Base-by-base conservation (phyloP, 2,888 invertebrate species). In the Melanostoma scalare region DNA sequence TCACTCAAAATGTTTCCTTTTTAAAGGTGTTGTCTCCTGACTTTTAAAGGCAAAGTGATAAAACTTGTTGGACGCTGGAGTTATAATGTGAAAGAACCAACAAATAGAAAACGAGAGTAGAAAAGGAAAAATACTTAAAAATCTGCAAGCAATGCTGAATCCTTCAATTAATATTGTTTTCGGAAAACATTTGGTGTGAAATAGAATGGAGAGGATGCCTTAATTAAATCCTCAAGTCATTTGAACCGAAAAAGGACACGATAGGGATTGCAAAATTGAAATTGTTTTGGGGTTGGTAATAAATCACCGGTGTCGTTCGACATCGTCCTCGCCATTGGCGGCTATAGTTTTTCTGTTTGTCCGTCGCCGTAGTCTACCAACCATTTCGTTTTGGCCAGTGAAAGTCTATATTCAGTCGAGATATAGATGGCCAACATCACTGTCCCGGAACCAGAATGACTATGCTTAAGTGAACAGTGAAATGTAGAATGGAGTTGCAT, bases 251-350 rank as follows among this genome's bases (percentile, higher is more conserved):
- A 50, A 73, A 58, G 69, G 46, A 78, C 74, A 84, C 77, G 78
- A 78, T 78, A 84, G 78, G 82, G 82, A 78, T 78, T 84, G 65
- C 42, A 73, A 84, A 84, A 84, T 84, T 84, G 82, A 84, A 84
- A 84, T 84, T 84, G 82, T 84, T 84, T 84, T 84, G 82, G 82
- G 82, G 63, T 78, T 73, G 82, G 69, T 55, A 78, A 84, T 84
- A 84, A 84, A 84, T 84, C 82, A 84, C 73, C 78, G 69, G 69
- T 78, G 82, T 78, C 71, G 63, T 58, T 76, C 20, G 42, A 30
- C 67, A 53, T 68, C 67, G 68, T 69, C 42, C 50, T 20, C 20
- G 20, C 20, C 20, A 20, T 20, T 20, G 20, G 20, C 20, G 20
- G 20, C 20, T 20, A 20, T 20, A 20, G 20, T 20, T 20, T 20